Evolutionary conservation across 2,888 invertebrate genomes (phyloP).

Genomic region (Smittia sp.): DNA sequence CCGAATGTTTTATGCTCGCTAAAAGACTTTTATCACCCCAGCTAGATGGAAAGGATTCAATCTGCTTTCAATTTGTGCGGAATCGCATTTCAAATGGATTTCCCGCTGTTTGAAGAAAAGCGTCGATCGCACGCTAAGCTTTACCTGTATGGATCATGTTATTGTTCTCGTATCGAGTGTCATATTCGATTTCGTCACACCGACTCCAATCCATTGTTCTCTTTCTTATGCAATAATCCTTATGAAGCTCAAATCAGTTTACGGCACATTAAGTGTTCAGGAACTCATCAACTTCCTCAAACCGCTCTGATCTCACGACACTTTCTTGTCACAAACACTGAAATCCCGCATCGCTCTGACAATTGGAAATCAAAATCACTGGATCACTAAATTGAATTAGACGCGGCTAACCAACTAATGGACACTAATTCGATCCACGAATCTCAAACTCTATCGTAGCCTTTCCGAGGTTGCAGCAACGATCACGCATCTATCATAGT

Average conservation of each 20-base stretch:
- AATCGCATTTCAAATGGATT: neutral
- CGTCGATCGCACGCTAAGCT: neutral
- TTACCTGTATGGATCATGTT: conserved; percentile 33
- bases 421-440: neutral
- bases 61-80: neutral
- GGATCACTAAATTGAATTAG: conserved; percentile 27
- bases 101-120: neutral
- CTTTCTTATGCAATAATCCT: neutral
- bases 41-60: neutral
- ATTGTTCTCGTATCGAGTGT: conserved; percentile 28
- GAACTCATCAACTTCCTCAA: neutral
- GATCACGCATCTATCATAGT: conserved; percentile 26
- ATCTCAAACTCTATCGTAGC: neutral
- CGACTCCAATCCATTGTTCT: conserved; percentile 35
- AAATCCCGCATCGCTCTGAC: neutral
- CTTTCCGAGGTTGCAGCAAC: neutral
- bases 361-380: conserved; percentile 24
- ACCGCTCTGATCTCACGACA: neutral
- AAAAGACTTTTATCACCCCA: neutral
- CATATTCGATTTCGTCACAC: conserved; percentile 36
- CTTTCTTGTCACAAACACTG: neutral
- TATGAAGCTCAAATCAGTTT: neutral
- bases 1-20: neutral
- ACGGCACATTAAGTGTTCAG: neutral
- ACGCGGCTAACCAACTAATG: neutral